Conservation (phyloP, 92 coral and sea anemone species). For the Heliopora coerulea region DNA sequence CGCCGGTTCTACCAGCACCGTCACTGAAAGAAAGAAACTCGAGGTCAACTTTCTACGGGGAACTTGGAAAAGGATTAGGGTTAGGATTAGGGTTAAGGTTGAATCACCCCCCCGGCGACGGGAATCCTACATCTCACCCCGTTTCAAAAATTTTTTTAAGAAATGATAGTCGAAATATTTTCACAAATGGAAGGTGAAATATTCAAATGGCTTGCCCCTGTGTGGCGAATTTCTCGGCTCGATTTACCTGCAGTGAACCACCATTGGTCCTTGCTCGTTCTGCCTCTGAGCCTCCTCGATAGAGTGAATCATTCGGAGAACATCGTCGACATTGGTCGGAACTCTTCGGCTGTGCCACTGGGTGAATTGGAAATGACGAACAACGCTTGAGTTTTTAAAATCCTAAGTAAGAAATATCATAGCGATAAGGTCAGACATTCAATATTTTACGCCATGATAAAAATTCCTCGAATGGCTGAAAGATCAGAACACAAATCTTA, state of each 20-base stretch:
- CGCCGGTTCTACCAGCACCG: slow-evolving; percentile 77
- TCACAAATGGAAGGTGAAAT: too few species aligned
- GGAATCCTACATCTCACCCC: too few species aligned
- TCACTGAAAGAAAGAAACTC: slow-evolving; percentile 42
- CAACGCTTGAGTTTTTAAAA: slow-evolving; percentile 61
- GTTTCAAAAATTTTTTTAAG: too few species aligned
- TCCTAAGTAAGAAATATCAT: slow-evolving; percentile 46
- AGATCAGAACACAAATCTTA: too few species aligned
- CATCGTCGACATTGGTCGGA: slow-evolving; percentile 82
- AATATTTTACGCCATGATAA: too few species aligned
- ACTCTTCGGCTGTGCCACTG: slow-evolving; percentile 89
- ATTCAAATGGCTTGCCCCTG: too few species aligned
- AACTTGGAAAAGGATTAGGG: neutral
- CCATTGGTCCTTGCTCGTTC: slow-evolving; percentile 74
- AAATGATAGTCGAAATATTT: too few species aligned
- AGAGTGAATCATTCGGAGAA: slow-evolving; percentile 80
- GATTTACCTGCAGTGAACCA: slow-evolving; percentile 92
- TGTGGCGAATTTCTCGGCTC: too few species aligned
- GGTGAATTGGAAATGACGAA: slow-evolving; percentile 82
- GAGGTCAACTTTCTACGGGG: too few species aligned
- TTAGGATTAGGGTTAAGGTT: too few species aligned
- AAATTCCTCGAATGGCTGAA: too few species aligned
- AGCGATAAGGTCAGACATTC: neutral
- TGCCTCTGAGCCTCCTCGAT: slow-evolving; percentile 90
- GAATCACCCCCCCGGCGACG: too few species aligned